Evolutionary conservation across 2,888 invertebrate species (phyloP), one percentile per base, ranked within the genome.

Genomic region (Hypselothyrea guttata): DNA sequence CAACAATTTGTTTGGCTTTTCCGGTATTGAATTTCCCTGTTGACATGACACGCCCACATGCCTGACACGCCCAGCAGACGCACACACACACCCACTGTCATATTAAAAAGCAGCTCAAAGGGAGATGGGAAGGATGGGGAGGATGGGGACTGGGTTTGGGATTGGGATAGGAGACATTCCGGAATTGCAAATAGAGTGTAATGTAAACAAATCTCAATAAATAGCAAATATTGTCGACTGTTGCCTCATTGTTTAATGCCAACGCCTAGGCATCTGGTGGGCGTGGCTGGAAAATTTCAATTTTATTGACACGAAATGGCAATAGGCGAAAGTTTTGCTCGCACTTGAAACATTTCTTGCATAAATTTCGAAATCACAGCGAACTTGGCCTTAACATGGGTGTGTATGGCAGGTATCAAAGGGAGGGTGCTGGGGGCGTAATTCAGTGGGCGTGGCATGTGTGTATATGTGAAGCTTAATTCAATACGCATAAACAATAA

Each of bases 181-280:
- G 31, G 33, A 22, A 54, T 54, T 46, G 41, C 49, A 31, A 46
- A 66, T 66, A 57, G 58, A 67, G 40, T 54, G 61, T 56, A 75
- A 65, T 78, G 75, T 71, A 78, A 78, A 75, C 78, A 78, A 78
- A 71, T 75, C 75, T 69, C 75, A 75, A 75, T 75, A 75, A 75
- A 75, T 71, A 75, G 59, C 69, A 75, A 78, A 78, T 59, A 78
- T 56, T 18, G 35, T 7, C 31, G 64, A 54, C 53, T 49, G 35
- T 30, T 38, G 42, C 22, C 45, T 22, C 46, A 44, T 56, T 51
- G 56, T 64, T 48, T 47, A 7, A 34, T 33, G 42, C 41, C 46
- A 37, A 31, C 12, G 16, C 9, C 27, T 37, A 37, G 65, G 49
- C 65, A 53, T 49, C 54, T 64, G 16, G 58, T 54, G 60, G 55